These are phyloP conservation scores for Schmidtea mediterranea DNA, from an alignment of 1,140 invertebrate species.

Conservation along the genomic window DNA sequence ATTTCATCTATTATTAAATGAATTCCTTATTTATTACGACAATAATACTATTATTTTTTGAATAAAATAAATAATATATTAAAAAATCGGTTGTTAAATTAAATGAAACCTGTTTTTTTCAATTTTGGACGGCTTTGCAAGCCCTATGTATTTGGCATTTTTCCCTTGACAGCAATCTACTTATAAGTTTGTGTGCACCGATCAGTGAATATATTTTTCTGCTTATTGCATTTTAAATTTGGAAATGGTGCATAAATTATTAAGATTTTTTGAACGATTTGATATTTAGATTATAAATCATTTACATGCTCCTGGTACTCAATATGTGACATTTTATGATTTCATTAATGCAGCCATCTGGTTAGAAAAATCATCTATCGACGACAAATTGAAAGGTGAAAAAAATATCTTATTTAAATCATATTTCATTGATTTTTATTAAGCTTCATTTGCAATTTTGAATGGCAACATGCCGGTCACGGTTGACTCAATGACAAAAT, in stretches of 20 bases:
- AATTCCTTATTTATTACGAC: too few relatives aligned
- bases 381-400: conserved; percentile 12
- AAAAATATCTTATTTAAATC: background rate
- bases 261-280: background rate
- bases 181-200: too few relatives aligned
- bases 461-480: background rate
- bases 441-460: background rate
- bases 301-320: conserved; percentile 10
- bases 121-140: too few relatives aligned
- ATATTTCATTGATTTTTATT: background rate
- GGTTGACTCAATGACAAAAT: background rate
- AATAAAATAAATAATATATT: too few relatives aligned
- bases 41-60: too few relatives aligned
- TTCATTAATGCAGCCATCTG: conserved; percentile 12
- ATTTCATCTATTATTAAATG: too few relatives aligned
- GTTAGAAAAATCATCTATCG: conserved; percentile 11
- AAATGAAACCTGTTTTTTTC: too few relatives aligned
- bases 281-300: conserved; percentile 3
- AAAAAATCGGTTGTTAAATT: too few relatives aligned
- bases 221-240: background rate
- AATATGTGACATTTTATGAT: conserved; percentile 12
- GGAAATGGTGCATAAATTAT: background rate
- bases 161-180: too few relatives aligned
- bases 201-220: too few relatives aligned
- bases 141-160: too few relatives aligned